Percentiles rank a stretch among this genome's conserved stretches.
Conservation (phyloP, 2,797 vertebrate species). For the Platyrinchus mystaceus region DNA sequence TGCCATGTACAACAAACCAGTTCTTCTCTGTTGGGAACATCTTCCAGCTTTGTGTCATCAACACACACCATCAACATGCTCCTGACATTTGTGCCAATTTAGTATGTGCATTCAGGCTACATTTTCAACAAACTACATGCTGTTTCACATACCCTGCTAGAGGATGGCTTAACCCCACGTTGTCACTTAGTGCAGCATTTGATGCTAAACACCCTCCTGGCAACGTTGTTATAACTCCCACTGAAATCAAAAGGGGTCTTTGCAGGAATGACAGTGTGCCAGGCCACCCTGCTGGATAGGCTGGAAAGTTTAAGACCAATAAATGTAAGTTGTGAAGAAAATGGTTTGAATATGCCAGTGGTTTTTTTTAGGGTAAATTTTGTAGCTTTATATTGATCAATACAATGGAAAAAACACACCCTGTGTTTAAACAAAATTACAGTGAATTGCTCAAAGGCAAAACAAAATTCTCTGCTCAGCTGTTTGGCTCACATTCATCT, state of each 20-base stretch:
- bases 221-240: not conserved
- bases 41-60: not conserved
- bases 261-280: not conserved
- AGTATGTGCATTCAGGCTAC: not conserved
- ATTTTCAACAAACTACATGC: not conserved
- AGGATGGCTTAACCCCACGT: not conserved
- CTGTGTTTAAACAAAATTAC: constrained; percentile 58
- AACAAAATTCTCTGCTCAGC: constrained; percentile 67
- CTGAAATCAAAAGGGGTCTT: not conserved
- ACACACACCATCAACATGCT: not conserved
- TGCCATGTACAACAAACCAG: not conserved
- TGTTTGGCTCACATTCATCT: constrained; percentile 69
- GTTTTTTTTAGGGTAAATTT: not conserved
- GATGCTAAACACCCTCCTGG: not conserved
- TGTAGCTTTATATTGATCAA: constrained; percentile 19
- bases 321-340: not conserved
- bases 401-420: not conserved
- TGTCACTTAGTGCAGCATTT: not conserved
- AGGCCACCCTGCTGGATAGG: not conserved
- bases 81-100: not conserved
- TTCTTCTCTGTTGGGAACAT: not conserved
- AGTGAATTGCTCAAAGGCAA: constrained; percentile 65
- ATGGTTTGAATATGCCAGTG: not conserved
- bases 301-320: not conserved
- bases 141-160: not conserved